Percentiles rank a stretch among this genome's conserved stretches.
Conservation (phyloP, 2,888 invertebrate species). For the Cheilosia impressa region DNA sequence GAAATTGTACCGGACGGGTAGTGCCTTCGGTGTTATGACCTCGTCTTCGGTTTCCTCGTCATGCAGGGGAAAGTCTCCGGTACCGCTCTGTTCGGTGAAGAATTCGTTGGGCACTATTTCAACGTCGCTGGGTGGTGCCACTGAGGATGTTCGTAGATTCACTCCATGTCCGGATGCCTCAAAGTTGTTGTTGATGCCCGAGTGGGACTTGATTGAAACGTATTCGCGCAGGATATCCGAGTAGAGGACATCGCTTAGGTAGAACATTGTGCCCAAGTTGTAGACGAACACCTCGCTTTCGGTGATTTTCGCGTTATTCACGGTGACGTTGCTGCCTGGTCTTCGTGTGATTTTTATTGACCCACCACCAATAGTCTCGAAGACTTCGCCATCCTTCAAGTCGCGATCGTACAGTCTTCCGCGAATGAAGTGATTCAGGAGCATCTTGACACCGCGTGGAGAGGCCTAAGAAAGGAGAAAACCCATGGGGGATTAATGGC, state of each 20-base stretch:
- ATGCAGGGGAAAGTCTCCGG: conserved; percentile 80
- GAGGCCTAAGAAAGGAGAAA: conserved; percentile 83
- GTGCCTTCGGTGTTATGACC: conserved; percentile 83
- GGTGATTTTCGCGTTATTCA: conserved; percentile 86
- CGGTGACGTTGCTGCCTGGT: conserved; percentile 83
- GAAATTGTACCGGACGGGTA: conserved; percentile 82
- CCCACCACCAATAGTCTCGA: conserved; percentile 85
- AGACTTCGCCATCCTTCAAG: conserved; percentile 85
- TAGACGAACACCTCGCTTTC: conserved; percentile 87
- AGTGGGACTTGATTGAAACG: conserved; percentile 77
- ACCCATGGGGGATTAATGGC: neutral
- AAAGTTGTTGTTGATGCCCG: conserved; percentile 77
- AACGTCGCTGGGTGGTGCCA: conserved; percentile 80
- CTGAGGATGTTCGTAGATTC: conserved; percentile 70
- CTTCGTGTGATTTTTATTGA: conserved; percentile 85
- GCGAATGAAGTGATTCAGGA: conserved; percentile 87
- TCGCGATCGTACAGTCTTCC: conserved; percentile 86
- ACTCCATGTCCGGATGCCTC: conserved; percentile 75
- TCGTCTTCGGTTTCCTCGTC: conserved; percentile 83
- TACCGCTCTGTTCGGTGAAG: conserved; percentile 81
- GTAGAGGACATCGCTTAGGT: conserved; percentile 86
- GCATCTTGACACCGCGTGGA: conserved; percentile 85
- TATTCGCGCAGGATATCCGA: conserved; percentile 82
- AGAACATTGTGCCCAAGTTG: conserved; percentile 87
- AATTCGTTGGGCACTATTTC: conserved; percentile 83